These are phyloP conservation scores for Crocuta crocuta DNA, from an alignment of 2,113 vertebrate genomes.

Conservation along the genomic window DNA sequence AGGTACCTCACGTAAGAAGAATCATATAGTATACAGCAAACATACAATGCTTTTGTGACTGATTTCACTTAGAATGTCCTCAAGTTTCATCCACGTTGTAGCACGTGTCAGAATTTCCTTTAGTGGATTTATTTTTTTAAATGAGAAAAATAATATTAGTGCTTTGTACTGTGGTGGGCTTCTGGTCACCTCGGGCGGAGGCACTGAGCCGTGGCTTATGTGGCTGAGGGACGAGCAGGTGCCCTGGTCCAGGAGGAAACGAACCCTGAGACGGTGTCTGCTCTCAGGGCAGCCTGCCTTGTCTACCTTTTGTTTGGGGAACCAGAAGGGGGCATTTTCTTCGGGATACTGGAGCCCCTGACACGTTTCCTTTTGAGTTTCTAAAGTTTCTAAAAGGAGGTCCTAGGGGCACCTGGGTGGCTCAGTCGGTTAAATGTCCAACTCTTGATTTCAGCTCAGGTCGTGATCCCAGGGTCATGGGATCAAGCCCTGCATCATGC, in stretches of 20 bases:
- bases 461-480: no score
- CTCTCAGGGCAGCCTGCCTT: not conserved
- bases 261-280: not conserved
- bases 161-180: not conserved
- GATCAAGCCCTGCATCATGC: no score
- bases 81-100: not conserved
- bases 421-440: no score
- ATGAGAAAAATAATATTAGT: not conserved
- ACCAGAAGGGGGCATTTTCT: not conserved
- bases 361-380: not conserved
- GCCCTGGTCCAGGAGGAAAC: not conserved
- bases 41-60: not conserved
- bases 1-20: not conserved
- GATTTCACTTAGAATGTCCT: not conserved
- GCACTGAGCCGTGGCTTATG: fast-evolving
- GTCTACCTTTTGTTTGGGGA: not conserved
- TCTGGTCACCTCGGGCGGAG: not conserved
- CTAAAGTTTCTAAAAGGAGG: constrained; percentile 9
- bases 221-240: not conserved
- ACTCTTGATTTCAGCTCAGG: no score
- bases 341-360: not conserved
- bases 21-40: not conserved
- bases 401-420: not conserved
- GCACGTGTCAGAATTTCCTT: not conserved
- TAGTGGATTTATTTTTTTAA: not conserved